Base-by-base conservation (phyloP, 2,113 vertebrate genomes). In the Craseonycteris thonglongyai region DNA sequence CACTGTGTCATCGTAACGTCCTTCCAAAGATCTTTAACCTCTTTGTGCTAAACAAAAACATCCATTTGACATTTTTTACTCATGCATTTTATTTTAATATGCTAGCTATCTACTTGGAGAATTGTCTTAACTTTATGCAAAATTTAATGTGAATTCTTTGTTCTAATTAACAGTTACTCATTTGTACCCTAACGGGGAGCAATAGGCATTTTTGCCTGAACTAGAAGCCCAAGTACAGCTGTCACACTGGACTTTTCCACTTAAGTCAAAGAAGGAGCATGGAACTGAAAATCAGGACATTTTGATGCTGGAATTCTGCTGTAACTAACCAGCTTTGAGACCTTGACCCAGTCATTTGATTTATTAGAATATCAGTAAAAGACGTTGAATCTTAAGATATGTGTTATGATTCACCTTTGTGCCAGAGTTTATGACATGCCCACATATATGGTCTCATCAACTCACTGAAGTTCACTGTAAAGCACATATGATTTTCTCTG, bases 81-180 rank as follows among this genome's bases (percentile, higher is more conserved):
- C 79, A 82, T 26, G 84, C 8, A n/a, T 28, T 81, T 81, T 95
- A 68, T 86, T 83, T 79, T 63, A 93, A 89, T 68, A 88, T 6
- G 40, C 87, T 94, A 93, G 92, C 87, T 95, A 82, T 80, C 90
- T 94, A 12, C 69, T 88, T 95, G 83, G 94, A 4, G 72, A 47
- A 59, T 81, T 71, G 74, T 83, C 51, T 94, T 71, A 69, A 88
- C 76, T 91, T 82, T 58, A 40, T 82, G 49, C 63, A 91, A 47
- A 86, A 93, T 74, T 26, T 63, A 30, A 80, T 71, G 63, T 28
- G 15, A 80, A 45, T 82, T 85, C 26, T 65, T 68, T 40, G 21
- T 79, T 86, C 72, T 74, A 63, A 89, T 88, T 18, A 93, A 47
- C 21, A 65, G 88, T 92, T 86, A 69, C 51, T 90, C 69, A 78